These are phyloP conservation scores for Palythoa heliodiscus DNA, from an alignment of 92 coral and sea anemone species.

Conservation along the genomic window DNA sequence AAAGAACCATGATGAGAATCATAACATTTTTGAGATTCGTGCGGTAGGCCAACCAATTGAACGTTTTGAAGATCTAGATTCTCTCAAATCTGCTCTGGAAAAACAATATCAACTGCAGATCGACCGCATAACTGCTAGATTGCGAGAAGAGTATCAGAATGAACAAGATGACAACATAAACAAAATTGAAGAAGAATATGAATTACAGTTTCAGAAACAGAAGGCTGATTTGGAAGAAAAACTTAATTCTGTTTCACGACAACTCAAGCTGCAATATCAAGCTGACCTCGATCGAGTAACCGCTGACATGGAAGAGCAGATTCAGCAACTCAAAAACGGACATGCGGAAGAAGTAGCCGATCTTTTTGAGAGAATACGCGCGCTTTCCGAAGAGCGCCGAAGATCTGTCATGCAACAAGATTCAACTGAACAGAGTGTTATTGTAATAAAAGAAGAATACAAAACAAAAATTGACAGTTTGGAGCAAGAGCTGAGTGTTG, in stretches of 20 bases:
- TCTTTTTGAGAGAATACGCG: conserved; percentile 71
- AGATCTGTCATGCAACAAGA: conserved; percentile 88
- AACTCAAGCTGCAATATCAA: conserved; percentile 83
- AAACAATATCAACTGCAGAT: conserved; percentile 75
- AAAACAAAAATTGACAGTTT: conserved; percentile 74
- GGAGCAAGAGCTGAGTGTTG: conserved; percentile 78
- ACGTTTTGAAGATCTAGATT: conserved; percentile 49
- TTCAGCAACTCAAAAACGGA: conserved; percentile 80
- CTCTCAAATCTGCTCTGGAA: conserved; percentile 59
- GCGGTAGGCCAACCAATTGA: conserved; percentile 32
- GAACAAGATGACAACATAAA: conserved; percentile 82
- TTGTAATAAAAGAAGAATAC: conserved; percentile 84
- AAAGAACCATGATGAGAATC: conserved; percentile 13
- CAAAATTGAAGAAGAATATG: conserved; percentile 86
- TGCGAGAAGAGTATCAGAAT: conserved; percentile 82
- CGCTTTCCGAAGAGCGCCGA: conserved; percentile 84
- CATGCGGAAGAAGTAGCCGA: conserved; percentile 88
- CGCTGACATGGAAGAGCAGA: conserved; percentile 96
- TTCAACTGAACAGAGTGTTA: conserved; percentile 81
- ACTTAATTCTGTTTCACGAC: conserved; percentile 85
- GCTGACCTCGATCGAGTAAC: conserved; percentile 90
- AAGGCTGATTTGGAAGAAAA: conserved; percentile 81
- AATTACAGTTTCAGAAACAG: conserved; percentile 87
- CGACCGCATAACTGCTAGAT: conserved; percentile 69
- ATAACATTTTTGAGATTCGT: conserved; percentile 32